Conservation (phyloP, 2,113 vertebrate species). For the Toxotes jaculatrix region DNA sequence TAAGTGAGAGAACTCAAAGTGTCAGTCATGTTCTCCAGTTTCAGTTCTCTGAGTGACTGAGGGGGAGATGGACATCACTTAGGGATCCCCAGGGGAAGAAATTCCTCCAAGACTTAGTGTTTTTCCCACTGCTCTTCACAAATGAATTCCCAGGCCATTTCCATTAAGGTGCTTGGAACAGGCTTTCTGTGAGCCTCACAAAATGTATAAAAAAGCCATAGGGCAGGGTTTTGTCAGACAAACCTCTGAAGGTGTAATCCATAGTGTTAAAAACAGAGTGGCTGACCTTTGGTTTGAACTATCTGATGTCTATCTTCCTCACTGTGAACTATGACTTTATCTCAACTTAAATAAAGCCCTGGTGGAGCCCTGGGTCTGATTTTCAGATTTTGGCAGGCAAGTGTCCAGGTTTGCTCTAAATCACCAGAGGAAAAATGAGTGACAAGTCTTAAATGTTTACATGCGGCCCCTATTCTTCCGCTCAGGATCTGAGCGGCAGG, state of each 20-base stretch:
- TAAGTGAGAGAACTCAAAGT: constrained; percentile 48
- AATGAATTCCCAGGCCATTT: constrained; percentile 68
- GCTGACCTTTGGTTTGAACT: constrained; percentile 57
- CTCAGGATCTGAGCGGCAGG: constrained; percentile 60
- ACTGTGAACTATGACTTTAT: neutral
- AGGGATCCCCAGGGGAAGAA: constrained; percentile 83
- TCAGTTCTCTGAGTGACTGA: constrained; percentile 67
- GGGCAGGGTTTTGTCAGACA: constrained; percentile 69
- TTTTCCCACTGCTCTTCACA: constrained; percentile 70
- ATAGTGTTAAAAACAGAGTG: constrained; percentile 62
- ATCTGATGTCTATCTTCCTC: constrained; percentile 23
- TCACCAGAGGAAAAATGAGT: constrained; percentile 69
- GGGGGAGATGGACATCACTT: constrained; percentile 77
- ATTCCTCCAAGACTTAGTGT: constrained; percentile 85
- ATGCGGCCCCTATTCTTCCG: constrained; percentile 80
- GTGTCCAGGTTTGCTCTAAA: constrained; percentile 55
- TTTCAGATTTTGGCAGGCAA: constrained; percentile 18
- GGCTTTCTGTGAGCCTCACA: constrained; percentile 44
- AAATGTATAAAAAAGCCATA: constrained; percentile 57
- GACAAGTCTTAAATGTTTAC: constrained; percentile 79
- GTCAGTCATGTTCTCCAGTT: constrained; percentile 77
- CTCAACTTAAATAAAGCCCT: neutral
- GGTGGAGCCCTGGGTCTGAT: neutral
- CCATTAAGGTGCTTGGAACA: constrained; percentile 61
- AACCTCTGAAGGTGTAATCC: constrained; percentile 76